Evolutionary conservation across 2,888 invertebrate genomes (phyloP), one percentile per base, ranked within the genome.

Genomic region (Epinotia brunnichana): DNA sequence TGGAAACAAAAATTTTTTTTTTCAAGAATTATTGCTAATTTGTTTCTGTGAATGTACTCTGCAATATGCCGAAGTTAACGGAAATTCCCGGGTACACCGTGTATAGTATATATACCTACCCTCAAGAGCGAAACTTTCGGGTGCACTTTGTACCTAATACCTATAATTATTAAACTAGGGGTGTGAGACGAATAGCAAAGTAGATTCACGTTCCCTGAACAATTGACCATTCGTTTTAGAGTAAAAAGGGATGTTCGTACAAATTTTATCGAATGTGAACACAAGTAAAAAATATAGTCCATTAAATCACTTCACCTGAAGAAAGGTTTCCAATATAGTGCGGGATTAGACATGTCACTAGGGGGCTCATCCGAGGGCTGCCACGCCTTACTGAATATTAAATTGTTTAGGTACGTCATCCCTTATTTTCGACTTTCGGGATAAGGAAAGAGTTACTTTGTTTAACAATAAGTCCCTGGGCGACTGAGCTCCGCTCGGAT

Each of bases 331-430:
- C 73, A 73, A 73, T 73, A 73, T 73, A 68, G 68, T 63, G 63
- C 48, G 39, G 62, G 73, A 63, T 56, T 69, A 68, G 73, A 68
- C 51, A 63, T 73, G 73, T 73, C 63, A 68, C 73, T 73, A 53
- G 68, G 63, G 54, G 72, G 68, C 62, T 68, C 62, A 73, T 73
- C 56, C 62, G 72, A 68, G 57, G 39, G 24, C 63, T 57, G 68
- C 68, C 73, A 68, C 68, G 73, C 73, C 73, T 73, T 73, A 73
- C 68, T 73, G 57, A 73, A 68, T 73, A 73, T 73, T 63, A 73
- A 69, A 73, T 63, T 63, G 57, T 51, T n/a, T n/a, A n/a, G n/a
- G 56, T 61, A 17, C 51, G 39, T 39, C 41, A 24, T 24, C 71
- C 67, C 72, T 67, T 61, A 67, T 56, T 56, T 66, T 67, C 21